A percentile compares a stretch with the other conserved stretches of the same genome.
These are phyloP conservation scores for Xiphophorus birchmanni DNA, from an alignment of 2,797 vertebrate genomes.

Conservation along the genomic window DNA sequence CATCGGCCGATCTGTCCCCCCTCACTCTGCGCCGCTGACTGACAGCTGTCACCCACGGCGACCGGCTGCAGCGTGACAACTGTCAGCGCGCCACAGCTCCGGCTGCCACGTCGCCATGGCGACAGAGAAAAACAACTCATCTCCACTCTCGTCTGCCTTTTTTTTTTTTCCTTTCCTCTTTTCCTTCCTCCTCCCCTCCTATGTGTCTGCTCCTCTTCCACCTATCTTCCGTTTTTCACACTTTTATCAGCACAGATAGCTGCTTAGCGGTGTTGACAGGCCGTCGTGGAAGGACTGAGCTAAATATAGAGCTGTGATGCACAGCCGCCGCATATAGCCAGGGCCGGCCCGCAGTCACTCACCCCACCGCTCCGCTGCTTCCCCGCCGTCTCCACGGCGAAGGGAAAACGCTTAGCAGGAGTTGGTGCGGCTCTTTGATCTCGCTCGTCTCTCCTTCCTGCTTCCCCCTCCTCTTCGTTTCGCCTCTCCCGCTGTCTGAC, in stretches of 20 bases:
- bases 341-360: slow-evolving; percentile 51
- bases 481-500: slow-evolving; percentile 49
- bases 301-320: slow-evolving; percentile 74
- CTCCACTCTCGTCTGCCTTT: slow-evolving; percentile 24
- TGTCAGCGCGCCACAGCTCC: slow-evolving; percentile 63
- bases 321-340: slow-evolving; percentile 55
- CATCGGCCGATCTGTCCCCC: slow-evolving; percentile 71
- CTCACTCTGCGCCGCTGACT: slow-evolving; percentile 73
- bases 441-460: slow-evolving; percentile 15
- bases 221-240: slow-evolving; percentile 28
- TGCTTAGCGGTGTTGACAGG: slow-evolving; percentile 58
- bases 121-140: slow-evolving; percentile 72
- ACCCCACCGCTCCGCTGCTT: slow-evolving; percentile 43
- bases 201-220: slow-evolving; percentile 34
- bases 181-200: not conserved
- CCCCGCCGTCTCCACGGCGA: slow-evolving; percentile 16
- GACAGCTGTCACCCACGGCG: slow-evolving; percentile 79
- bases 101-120: slow-evolving; percentile 64
- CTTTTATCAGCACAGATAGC: slow-evolving; percentile 46
- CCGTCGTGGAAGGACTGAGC: slow-evolving; percentile 65
- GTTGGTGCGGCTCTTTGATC: slow-evolving; percentile 61
- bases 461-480: not conserved
- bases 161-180: not conserved
- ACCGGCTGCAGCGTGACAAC: slow-evolving; percentile 67
- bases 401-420: slow-evolving; percentile 12